A percentile compares a stretch with the other conserved stretches of the same genome.
These are phyloP conservation scores for Ardeotis arabs DNA, from an alignment of 2,113 vertebrate species.

Conservation along the genomic window DNA sequence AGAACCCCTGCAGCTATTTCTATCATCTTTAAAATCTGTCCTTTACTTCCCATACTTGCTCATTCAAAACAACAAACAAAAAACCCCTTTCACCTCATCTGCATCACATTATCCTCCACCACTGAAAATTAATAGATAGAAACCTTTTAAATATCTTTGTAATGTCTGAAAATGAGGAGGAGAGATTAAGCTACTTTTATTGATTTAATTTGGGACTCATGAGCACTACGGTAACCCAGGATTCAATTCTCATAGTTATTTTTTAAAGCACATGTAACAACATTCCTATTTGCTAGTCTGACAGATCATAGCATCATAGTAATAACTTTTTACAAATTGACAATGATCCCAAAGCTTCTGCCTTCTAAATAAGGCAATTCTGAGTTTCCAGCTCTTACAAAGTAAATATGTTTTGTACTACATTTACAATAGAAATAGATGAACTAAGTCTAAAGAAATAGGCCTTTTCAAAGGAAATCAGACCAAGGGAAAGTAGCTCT, in stretches of 20 bases:
- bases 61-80: not conserved
- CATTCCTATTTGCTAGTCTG: not conserved
- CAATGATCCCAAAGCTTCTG: not conserved
- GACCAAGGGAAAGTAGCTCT: not conserved
- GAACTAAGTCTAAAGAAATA: conserved; percentile 5
- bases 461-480: conserved; percentile 32
- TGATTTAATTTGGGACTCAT: not conserved
- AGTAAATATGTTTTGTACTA: conserved; percentile 7
- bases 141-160: not conserved
- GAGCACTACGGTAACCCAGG: not conserved
- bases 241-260: not conserved
- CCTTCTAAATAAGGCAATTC: not conserved
- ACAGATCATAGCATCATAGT: not conserved
- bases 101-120: not conserved
- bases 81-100: not conserved
- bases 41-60: not conserved
- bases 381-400: not conserved
- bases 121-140: not conserved
- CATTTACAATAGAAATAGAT: conserved; percentile 28
- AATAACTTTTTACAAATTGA: not conserved
- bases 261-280: not conserved
- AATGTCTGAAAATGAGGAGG: not conserved
- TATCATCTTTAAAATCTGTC: not conserved
- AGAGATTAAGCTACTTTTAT: not conserved
- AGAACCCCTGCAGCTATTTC: not conserved